Conservation (phyloP, 2,797 vertebrate species). For the Poeciliopsis presidionis region DNA sequence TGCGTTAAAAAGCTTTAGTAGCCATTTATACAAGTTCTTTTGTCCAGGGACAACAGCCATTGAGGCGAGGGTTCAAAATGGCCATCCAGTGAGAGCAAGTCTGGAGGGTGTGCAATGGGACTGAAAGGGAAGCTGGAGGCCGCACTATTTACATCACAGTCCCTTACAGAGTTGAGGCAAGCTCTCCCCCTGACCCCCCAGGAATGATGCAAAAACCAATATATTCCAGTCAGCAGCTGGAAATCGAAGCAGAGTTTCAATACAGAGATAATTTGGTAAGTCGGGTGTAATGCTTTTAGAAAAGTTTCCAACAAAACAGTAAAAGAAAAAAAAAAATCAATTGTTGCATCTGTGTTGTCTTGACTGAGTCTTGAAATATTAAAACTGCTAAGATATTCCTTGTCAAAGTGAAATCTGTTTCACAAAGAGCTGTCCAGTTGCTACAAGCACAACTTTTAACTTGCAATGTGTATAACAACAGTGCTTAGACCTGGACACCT, state of each 20-base stretch:
- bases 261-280: constrained; percentile 3
- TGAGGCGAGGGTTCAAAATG: constrained; percentile 80
- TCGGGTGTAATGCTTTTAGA: neutral
- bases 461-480: neutral
- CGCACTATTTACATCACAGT: constrained; percentile 78
- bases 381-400: neutral
- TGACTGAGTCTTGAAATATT: neutral
- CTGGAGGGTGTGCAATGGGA: constrained; percentile 56
- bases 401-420: neutral
- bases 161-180: constrained; percentile 62
- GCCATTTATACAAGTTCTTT: constrained; percentile 85
- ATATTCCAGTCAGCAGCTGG: constrained; percentile 21
- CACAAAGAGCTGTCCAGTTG: neutral
- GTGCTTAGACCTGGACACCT: neutral
- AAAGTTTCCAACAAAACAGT: neutral
- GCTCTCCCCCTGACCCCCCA: constrained; percentile 46
- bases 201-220: constrained; percentile 56
- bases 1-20: constrained; percentile 81
- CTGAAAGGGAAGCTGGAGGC: constrained; percentile 49
- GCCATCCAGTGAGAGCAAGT: constrained; percentile 77
- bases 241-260: constrained; percentile 3
- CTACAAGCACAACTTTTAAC: neutral
- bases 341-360: neutral
- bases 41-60: constrained; percentile 75
- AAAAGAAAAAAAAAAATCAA: constrained; percentile 3